Evolutionary conservation across 2,888 invertebrate species (phyloP).

Genomic region (Tipula confusa): DNA sequence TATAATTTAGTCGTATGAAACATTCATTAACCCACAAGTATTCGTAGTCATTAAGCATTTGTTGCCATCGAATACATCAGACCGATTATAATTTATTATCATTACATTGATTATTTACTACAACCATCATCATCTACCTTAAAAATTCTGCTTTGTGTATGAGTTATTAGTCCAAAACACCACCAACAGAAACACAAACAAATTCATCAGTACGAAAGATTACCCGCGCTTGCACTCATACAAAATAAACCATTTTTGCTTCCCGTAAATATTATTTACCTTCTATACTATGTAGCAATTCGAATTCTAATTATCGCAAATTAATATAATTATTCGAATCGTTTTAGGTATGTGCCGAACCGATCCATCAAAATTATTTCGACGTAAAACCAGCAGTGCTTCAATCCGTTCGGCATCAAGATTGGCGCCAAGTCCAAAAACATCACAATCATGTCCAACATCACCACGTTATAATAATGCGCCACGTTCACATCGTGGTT

Average conservation of each 20-base stretch:
- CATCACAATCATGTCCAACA: conserved; percentile 48
- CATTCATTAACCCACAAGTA: too few relatives aligned
- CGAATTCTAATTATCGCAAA: neutral
- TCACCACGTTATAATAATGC: conserved; percentile 46
- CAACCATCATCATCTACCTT: too few relatives aligned
- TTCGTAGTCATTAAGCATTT: too few relatives aligned
- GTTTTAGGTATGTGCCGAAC: conserved; percentile 47
- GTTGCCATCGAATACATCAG: too few relatives aligned
- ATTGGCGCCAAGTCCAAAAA: conserved; percentile 40
- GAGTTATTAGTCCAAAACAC: neutral
- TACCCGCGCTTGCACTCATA: neutral
- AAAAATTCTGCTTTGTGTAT: too few relatives aligned
- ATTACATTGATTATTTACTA: too few relatives aligned
- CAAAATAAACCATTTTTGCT: neutral
- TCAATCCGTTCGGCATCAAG: conserved; percentile 41
- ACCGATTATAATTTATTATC: too few relatives aligned
- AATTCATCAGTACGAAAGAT: neutral
- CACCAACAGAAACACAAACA: neutral
- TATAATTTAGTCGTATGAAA: too few relatives aligned
- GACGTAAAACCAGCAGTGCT: conserved; percentile 47
- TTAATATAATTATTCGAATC: neutral
- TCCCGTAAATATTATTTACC: neutral
- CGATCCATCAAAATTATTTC: conserved; percentile 48
- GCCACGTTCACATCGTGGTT: conserved; percentile 39
- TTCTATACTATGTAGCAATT: too few relatives aligned